phyloP scores from a whole-genome alignment of 2,888 invertebrate species.

The Diadromus collaris region DNA sequence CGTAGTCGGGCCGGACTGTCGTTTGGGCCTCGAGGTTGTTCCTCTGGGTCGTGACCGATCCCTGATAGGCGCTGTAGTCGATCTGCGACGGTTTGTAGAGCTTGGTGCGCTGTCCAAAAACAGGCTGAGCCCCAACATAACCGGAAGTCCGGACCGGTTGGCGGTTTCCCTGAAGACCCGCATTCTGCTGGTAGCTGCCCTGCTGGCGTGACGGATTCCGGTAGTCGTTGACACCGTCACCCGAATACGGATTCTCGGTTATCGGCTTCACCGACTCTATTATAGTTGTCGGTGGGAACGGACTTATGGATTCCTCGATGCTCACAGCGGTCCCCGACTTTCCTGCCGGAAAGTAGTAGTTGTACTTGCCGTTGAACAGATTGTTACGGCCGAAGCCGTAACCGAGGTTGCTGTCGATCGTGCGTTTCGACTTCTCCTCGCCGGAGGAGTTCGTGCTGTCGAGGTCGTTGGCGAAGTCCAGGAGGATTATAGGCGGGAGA shows the following conservation, averaged over 20 bases:
- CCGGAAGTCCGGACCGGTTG: conserved; percentile 7
- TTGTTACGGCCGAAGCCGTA: conserved; percentile 84
- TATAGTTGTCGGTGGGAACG: conserved; percentile 75
- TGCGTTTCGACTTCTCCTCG: conserved; percentile 83
- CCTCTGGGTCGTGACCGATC: conserved; percentile 58
- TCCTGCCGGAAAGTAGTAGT: conserved; percentile 77
- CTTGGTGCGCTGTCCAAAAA: conserved; percentile 75
- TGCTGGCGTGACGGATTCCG: conserved; percentile 24
- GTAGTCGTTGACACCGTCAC: conserved; percentile 8
- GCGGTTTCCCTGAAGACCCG: not conserved
- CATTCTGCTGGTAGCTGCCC: not conserved
- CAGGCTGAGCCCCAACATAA: conserved; percentile 54
- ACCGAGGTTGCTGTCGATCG: conserved; percentile 87
- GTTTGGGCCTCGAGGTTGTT: conserved; percentile 57
- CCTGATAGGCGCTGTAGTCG: conserved; percentile 60
- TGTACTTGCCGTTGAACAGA: conserved; percentile 72
- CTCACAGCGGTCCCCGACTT: conserved; percentile 77
- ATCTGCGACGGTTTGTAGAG: conserved; percentile 68
- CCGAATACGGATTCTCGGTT: conserved; percentile 56
- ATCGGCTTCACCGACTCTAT: conserved; percentile 70
- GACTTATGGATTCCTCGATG: conserved; percentile 78
- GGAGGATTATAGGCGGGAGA: conserved; percentile 75
- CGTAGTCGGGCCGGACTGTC: conserved; percentile 61
- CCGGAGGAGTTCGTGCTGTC: conserved; percentile 61
- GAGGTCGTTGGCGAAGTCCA: conserved; percentile 75